Evolutionary conservation across 2,888 invertebrate species (phyloP), one percentile per base, ranked within the genome.

Genomic region (Epistrophella euchroma): DNA sequence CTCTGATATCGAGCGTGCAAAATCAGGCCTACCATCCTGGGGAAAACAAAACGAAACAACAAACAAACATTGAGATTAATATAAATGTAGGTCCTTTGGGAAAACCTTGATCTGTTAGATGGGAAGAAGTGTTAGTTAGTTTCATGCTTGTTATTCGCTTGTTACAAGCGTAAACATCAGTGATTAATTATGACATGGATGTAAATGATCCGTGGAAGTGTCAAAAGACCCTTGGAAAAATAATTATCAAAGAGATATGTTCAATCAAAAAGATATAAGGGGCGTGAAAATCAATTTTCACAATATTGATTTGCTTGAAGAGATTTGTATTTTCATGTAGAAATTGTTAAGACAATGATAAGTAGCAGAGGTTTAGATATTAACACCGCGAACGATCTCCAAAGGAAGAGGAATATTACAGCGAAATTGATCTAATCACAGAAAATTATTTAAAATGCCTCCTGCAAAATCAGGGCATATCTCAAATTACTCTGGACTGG

Each of bases 1-100:
- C 82, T 85, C 15, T 17, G 52, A 25, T 73, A 85, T 85, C 80
- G 80, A 85, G 80, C 85, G 76, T 73, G 68, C 22, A 72, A 62
- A 80, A 85, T 80, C 13, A 47, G 40, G 15, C 72, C 73, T 72
- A 56, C 56, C 55, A 62, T 78, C 25, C 45, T 37, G 45, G n/a
- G 58, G 71, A 66, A 76, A 73, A 72, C 66, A 60, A 79, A 47
- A 76, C 60, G n/a, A 43, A 50, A 58, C 50, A 68, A 68, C 40
- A 80, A 60, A 72, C 75, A 72, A 76, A 72, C 60, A 22, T 5
- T 4, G 47, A 74, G 45, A 45, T 40, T 56, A 56, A 56, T 32
- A 17, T 11, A 32, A 11, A 45, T 64, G 28, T 11, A 4, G 22
- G 68, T 66, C 55, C 62, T 58, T 76, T 68, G 73, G 85, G 68